phyloP scores from a whole-genome alignment of 2,113 vertebrate species.

The Paradoxurus hermaphroditus region DNA sequence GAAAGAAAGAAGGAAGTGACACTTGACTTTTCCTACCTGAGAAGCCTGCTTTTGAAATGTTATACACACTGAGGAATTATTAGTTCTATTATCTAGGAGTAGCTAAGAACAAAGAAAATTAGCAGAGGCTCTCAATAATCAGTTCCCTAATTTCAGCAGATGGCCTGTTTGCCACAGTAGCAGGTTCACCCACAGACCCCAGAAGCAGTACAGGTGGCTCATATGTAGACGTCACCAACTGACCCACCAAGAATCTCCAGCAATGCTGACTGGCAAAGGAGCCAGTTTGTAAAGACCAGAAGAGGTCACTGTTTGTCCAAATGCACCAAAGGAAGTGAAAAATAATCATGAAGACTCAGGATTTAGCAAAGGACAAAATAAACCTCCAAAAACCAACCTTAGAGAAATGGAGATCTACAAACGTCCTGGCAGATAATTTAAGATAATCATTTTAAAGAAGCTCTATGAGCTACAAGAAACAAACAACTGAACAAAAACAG shows the following conservation, averaged over 20 bases:
- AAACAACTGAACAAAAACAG: not conserved
- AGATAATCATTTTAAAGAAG: not conserved
- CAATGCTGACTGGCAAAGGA: not conserved
- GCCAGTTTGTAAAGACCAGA: not conserved
- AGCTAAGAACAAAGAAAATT: not conserved
- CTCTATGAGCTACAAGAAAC: not conserved
- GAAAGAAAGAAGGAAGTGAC: not conserved
- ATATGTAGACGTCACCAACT: not conserved
- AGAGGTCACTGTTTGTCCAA: not conserved
- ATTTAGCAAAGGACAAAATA: not conserved
- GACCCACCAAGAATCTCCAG: not conserved
- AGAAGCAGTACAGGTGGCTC: not conserved
- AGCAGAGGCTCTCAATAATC: not conserved
- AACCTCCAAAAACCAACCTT: not conserved
- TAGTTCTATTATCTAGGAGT: not conserved
- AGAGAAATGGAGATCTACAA: not conserved
- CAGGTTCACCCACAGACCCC: not conserved
- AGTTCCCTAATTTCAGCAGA: not conserved
- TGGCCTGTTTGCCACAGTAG: not conserved
- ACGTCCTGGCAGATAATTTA: not conserved
- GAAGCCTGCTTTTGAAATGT: not conserved
- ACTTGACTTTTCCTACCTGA: not conserved
- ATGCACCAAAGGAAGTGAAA: not conserved
- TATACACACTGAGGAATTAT: not conserved
- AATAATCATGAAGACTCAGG: not conserved